Percentiles rank a stretch among this genome's conserved stretches.
Conservation (phyloP, 2,113 vertebrate genomes). For the Limanda limanda region DNA sequence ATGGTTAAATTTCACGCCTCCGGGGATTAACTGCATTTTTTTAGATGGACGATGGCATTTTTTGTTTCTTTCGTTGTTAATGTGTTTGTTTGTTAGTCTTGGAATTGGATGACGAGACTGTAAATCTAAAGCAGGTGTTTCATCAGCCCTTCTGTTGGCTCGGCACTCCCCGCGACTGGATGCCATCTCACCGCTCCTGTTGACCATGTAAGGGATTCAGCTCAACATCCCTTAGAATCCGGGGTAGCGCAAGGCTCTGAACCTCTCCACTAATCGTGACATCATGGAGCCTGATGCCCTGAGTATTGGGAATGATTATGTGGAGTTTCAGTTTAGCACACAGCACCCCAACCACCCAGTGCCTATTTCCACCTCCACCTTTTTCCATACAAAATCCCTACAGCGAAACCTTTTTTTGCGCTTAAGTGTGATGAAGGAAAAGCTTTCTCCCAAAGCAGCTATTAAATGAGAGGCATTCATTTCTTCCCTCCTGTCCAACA, state of each 20-base stretch:
- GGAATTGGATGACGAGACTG: conserved; percentile 48
- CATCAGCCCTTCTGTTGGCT: conserved; percentile 54
- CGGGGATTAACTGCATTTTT: conserved; percentile 36
- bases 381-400: conserved; percentile 65
- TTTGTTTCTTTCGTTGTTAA: not conserved
- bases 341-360: conserved; percentile 57
- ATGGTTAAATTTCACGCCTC: conserved; percentile 56
- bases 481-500: conserved; percentile 80
- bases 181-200: conserved; percentile 23
- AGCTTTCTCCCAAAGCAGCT: conserved; percentile 76
- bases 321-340: conserved; percentile 79
- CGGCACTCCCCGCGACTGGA: conserved; percentile 23
- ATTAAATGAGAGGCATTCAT: conserved; percentile 82
- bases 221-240: conserved; percentile 50
- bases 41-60: conserved; percentile 39
- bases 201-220: conserved; percentile 39
- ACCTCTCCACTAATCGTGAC: conserved; percentile 83
- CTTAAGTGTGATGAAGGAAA: conserved; percentile 68
- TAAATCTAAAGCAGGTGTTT: conserved; percentile 61
- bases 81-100: conserved; percentile 49
- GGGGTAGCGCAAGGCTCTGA: conserved; percentile 76
- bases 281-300: conserved; percentile 84
- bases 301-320: conserved; percentile 82
- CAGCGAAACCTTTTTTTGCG: conserved; percentile 46
- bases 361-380: conserved; percentile 57